Conservation (phyloP, 2,888 invertebrate species). For the Lepidocyrtinus sp. region DNA sequence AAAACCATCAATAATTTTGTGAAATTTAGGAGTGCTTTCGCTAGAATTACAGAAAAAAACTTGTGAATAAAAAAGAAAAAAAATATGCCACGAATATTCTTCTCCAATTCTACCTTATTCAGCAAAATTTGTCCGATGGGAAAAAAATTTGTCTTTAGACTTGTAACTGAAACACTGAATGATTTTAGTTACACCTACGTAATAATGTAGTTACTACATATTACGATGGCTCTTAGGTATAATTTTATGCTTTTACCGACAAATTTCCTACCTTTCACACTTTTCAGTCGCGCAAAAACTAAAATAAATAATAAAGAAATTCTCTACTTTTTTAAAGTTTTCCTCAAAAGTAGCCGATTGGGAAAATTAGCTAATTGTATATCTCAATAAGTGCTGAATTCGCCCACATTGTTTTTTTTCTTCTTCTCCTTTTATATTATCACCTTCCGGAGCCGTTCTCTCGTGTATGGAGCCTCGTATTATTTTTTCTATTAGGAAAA, state of each 20-base stretch:
- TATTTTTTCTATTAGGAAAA: neutral
- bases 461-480: neutral
- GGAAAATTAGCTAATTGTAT: conserved; percentile 62
- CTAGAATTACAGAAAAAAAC: conserved; percentile 70
- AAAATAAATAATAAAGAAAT: conserved; percentile 61
- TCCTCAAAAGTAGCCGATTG: conserved; percentile 57
- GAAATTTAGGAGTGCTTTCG: conserved; percentile 69
- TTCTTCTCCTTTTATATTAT: neutral
- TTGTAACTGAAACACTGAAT: too few species aligned
- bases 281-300: neutral
- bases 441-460: neutral
- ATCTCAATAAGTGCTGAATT: conserved; percentile 58
- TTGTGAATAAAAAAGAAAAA: conserved; percentile 67
- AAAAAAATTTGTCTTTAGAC: too few species aligned
- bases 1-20: conserved; percentile 60
- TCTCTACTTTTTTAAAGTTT: conserved; percentile 52
- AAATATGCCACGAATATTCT: neutral
- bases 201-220: too few species aligned
- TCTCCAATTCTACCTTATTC: too few species aligned
- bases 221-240: too few species aligned
- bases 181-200: too few species aligned
- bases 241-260: too few species aligned
- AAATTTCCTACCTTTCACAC: neutral
- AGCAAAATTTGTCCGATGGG: too few species aligned
- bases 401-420: conserved; percentile 36